phyloP scores from a whole-genome alignment of 2,797 vertebrate genomes.

The Rhodeus uyekii region DNA sequence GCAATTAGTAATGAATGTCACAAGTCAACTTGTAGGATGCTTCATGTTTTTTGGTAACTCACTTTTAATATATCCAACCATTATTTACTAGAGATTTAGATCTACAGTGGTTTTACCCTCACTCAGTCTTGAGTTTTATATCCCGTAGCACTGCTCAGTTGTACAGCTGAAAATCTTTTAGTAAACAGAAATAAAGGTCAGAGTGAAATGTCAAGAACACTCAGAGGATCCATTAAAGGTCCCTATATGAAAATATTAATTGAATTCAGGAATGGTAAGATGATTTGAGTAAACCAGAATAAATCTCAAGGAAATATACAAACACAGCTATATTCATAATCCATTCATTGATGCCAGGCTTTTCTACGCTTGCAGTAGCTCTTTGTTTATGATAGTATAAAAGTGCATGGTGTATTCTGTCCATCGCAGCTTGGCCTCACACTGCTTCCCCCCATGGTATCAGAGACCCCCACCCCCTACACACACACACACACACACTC shows the following conservation, averaged over 20 bases:
- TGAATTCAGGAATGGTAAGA: neutral
- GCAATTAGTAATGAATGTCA: conserved; percentile 24
- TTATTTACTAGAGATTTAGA: conserved; percentile 4
- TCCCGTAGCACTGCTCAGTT: conserved; percentile 30
- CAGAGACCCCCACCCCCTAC: conserved; percentile 32
- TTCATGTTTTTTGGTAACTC: neutral
- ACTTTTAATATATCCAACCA: neutral
- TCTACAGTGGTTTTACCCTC: neutral
- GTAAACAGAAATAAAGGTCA: conserved; percentile 57
- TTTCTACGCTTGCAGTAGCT: conserved; percentile 45
- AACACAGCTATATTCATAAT: conserved; percentile 36
- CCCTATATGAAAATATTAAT: conserved; percentile 11
- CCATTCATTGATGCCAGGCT: conserved; percentile 46
- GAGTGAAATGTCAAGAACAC: conserved; percentile 56
- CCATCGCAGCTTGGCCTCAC: conserved; percentile 54
- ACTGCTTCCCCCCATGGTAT: conserved; percentile 48
- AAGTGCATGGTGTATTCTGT: conserved; percentile 48
- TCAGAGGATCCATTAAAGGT: conserved; percentile 49
- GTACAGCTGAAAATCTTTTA: conserved; percentile 42
- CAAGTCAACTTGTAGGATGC: neutral
- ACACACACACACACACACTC: too few relatives aligned
- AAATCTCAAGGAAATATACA: conserved; percentile 3
- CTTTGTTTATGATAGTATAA: conserved; percentile 47
- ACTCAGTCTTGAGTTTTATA: conserved; percentile 18
- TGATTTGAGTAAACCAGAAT: neutral